Conservation (phyloP, 2,113 vertebrate genomes). For the Jaculus jaculus region DNA sequence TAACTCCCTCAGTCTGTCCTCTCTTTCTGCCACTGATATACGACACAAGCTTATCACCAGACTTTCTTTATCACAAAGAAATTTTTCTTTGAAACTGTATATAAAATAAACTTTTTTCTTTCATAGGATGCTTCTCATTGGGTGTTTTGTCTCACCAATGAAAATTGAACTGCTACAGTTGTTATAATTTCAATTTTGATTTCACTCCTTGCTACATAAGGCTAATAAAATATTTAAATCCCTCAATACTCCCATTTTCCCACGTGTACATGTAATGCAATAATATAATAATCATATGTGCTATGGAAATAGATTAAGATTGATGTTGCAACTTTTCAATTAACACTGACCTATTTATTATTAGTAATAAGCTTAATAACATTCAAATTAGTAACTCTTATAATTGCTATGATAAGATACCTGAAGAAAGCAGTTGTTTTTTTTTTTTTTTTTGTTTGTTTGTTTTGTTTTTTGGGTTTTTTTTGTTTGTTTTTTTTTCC, state of each 20-base stretch:
- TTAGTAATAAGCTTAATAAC: no score
- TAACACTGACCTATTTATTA: neutral
- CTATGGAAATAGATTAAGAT: neutral
- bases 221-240: neutral
- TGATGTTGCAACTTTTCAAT: neutral
- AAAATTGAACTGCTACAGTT: no score
- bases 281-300: neutral
- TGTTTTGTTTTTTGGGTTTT: no score
- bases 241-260: neutral
- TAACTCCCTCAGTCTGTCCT: no score
- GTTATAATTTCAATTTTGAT: neutral
- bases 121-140: no score
- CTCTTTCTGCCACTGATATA: no score
- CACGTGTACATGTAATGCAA: neutral
- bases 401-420: neutral
- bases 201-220: neutral
- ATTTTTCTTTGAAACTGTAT: no score
- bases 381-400: neutral
- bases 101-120: neutral
- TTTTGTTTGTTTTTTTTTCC: neutral
- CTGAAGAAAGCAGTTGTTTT: neutral
- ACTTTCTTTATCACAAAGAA: no score
- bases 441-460: neutral
- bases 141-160: no score
- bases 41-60: no score